These are phyloP conservation scores for Spialia ferax DNA, from an alignment of 2,888 invertebrate genomes.

Conservation along the genomic window DNA sequence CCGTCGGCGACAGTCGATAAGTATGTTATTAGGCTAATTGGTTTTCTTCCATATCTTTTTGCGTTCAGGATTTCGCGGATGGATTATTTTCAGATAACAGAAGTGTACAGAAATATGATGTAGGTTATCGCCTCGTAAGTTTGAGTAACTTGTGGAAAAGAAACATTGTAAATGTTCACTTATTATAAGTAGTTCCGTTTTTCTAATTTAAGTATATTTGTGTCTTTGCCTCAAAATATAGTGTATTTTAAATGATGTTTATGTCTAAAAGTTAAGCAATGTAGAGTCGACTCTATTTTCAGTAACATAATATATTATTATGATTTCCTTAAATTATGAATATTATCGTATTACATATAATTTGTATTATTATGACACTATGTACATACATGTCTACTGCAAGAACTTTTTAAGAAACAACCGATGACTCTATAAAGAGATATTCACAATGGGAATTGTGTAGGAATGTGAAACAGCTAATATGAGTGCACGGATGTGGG, in stretches of 20 bases:
- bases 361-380: no score
- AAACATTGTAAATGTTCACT: background rate
- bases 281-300: no score
- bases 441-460: constrained; percentile 45
- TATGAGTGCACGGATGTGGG: constrained; percentile 38
- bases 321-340: no score
- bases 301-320: no score
- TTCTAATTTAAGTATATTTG: no score
- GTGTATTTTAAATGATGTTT: no score
- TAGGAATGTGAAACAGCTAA: constrained; percentile 42
- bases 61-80: background rate
- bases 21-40: constrained; percentile 39
- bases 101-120: background rate
- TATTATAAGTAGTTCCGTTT: no score
- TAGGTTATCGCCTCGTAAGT: no score
- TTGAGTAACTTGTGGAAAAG: background rate
- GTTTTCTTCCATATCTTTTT: constrained; percentile 16
- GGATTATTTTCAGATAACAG: constrained; percentile 19
- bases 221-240: no score
- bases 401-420: background rate
- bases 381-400: background rate
- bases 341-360: no score
- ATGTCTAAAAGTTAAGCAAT: no score
- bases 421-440: constrained; percentile 44
- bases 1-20: constrained; percentile 20